Base-by-base conservation (phyloP, 2,113 vertebrate genomes). In the Lophochroa leadbeateri region DNA sequence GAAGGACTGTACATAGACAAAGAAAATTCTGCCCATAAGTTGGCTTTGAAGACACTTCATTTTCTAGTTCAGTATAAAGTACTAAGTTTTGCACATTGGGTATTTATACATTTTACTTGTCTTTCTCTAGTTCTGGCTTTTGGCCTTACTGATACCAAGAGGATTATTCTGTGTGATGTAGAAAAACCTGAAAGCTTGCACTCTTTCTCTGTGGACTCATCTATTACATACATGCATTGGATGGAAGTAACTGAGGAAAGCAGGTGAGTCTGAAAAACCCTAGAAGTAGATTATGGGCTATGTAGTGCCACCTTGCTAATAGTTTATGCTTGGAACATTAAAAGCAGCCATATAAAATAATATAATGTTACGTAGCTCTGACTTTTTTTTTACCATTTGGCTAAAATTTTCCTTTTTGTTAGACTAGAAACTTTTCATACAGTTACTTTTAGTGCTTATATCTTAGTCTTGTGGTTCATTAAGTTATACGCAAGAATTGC, bases 121-220 rank as follows among this genome's bases (percentile, higher is more conserved):
- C 20, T 69, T 92, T 39, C 82, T 95, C 53, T 95, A 99, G 99
- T 99, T 94, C 96, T 99, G 97, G 99, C 99, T 61, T 99, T 99
- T 97, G 98, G 99, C 86, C 98, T 99, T 39, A 98, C 98, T 74
- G 99, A 99, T 96, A 99, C 99, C 61, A 99, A 98, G 92, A 98
- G 98, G 95, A 98, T 99, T 64, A 98, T 99, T 55, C 97, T 99
- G 60, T 99, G 99, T 96, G 99, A 99, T 63, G 99, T 99, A 11
- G 99, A 99, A 96, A 99, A 99, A 76, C 99, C 99, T 31, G 99
- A 99, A 95, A 99, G 99, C 92, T 98, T 99, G 74, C 99, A 99
- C 67, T 98, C 99, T 63, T 99, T 99, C 84, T 98, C 98, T 0
- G 98, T 99, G 94, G 98, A 98, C 67, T 98, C 94, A 4, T 96